These are phyloP conservation scores for Coregonus ussuriensis DNA, from an alignment of 2,797 vertebrate genomes.

Conservation along the genomic window DNA sequence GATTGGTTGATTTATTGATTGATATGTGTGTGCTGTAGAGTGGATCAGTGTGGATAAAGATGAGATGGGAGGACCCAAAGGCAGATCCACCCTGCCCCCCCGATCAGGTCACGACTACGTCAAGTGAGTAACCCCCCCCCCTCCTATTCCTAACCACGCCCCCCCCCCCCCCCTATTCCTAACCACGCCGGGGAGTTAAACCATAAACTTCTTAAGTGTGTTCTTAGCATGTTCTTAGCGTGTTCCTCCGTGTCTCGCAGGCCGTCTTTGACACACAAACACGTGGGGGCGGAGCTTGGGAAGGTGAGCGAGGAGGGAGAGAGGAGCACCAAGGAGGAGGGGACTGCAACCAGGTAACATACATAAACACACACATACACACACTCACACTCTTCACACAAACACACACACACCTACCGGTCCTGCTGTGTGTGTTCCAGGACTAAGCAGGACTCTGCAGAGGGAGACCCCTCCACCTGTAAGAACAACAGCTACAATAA, in stretches of 20 bases:
- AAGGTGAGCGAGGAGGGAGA: constrained; percentile 88
- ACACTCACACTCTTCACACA: too few species aligned
- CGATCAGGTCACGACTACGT: constrained; percentile 82
- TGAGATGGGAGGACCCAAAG: constrained; percentile 84
- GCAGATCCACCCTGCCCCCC: constrained; percentile 75
- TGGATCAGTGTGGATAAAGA: constrained; percentile 98
- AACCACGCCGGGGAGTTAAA: too few species aligned
- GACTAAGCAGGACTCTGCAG: constrained; percentile 78
- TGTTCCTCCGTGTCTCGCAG: constrained; percentile 46
- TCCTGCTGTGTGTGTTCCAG: constrained; percentile 57
- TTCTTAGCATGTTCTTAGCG: too few species aligned
- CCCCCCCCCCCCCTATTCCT: too few species aligned
- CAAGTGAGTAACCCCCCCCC: constrained; percentile 70
- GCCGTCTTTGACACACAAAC: constrained; percentile 69
- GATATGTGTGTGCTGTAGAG: constrained; percentile 72
- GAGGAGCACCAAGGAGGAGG: constrained; percentile 73
- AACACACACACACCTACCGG: neutral
- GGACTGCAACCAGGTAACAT: constrained; percentile 60
- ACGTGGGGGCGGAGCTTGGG: constrained; percentile 68
- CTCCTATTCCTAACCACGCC: too few species aligned
- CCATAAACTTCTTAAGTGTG: neutral
- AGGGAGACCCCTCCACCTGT: constrained; percentile 71
- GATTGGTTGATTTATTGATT: too few species aligned
- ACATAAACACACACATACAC: too few species aligned
- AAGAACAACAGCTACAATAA: constrained; percentile 99